These are phyloP conservation scores for Cygnus olor DNA, from an alignment of 2,797 vertebrate species.

Conservation along the genomic window DNA sequence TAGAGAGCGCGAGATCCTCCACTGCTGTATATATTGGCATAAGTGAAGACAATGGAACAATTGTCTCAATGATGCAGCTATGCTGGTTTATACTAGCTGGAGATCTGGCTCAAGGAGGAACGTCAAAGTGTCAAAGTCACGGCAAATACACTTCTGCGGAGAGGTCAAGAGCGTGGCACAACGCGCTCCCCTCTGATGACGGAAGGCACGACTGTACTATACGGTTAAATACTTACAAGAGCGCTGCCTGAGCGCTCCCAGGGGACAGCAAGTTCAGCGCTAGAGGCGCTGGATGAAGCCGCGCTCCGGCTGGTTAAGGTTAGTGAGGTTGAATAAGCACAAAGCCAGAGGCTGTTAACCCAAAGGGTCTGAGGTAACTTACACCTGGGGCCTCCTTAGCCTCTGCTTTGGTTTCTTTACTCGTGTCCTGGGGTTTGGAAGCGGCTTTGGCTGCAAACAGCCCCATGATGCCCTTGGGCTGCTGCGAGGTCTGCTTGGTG, in stretches of 20 bases:
- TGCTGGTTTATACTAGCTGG: neutral
- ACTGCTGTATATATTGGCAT: neutral
- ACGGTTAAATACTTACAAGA: neutral
- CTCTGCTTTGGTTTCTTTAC: constrained; percentile 82
- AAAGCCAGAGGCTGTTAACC: neutral
- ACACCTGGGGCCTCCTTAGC: constrained; percentile 78
- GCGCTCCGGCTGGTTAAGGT: neutral
- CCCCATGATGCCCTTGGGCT: constrained; percentile 90
- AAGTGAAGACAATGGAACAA: neutral
- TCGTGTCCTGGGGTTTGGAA: constrained; percentile 77
- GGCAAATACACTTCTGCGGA: neutral
- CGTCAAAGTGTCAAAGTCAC: fast-evolving
- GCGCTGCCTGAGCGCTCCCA: neutral
- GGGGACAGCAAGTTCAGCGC: fast-evolving
- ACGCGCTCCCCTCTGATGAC: fast-evolving
- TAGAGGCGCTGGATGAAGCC: neutral
- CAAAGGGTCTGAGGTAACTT: constrained; percentile 46
- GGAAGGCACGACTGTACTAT: neutral
- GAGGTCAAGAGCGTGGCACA: neutral
- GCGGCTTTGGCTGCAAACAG: constrained; percentile 86
- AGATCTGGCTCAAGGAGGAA: neutral
- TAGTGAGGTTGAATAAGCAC: neutral
- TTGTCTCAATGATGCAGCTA: neutral
- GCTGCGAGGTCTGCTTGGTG: constrained; percentile 76
- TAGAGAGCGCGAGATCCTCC: neutral